A percentile compares a stretch with the other conserved stretches of the same genome.
Evolutionary conservation across 2,888 invertebrate genomes (phyloP).

Genomic region (Tryphoninae sp.): DNA sequence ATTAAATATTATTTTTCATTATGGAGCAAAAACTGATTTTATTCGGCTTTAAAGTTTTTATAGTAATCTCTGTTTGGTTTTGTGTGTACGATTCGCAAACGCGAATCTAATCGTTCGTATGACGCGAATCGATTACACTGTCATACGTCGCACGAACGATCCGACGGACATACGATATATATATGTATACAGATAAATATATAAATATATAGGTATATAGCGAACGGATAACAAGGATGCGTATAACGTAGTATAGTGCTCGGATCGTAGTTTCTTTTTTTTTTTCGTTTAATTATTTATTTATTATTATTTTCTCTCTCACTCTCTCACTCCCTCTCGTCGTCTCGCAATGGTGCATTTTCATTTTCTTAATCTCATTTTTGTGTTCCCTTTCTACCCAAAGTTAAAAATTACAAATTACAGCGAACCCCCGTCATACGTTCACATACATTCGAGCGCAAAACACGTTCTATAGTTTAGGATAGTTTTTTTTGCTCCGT

Average conservation of each 20-base stretch:
- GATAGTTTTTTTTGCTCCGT: constrained; percentile 45
- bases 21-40: too few relatives aligned
- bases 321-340: constrained; percentile 44
- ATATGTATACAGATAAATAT: background rate
- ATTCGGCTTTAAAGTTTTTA: too few relatives aligned
- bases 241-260: constrained; percentile 1
- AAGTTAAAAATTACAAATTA: constrained; percentile 38
- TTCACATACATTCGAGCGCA: constrained; percentile 47
- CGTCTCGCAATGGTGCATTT: constrained; percentile 13
- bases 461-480: constrained; percentile 57
- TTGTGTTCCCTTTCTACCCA: constrained; percentile 15
- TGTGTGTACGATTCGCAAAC: too few relatives aligned
- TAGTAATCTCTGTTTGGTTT: too few relatives aligned
- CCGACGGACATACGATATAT: constrained; percentile 14
- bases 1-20: background rate
- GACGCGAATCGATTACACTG: constrained; percentile 40
- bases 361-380: constrained; percentile 12
- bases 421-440: constrained; percentile 61
- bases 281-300: constrained; percentile 24
- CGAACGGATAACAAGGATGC: constrained; percentile 33
- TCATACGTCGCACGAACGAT: constrained; percentile 16
- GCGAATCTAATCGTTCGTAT: background rate
- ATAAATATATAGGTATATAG: constrained; percentile 6
- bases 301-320: constrained; percentile 13
- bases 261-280: constrained; percentile 3